Percentiles rank a stretch among this genome's conserved stretches.
Evolutionary conservation across 2,113 vertebrate species (phyloP).

Genomic region (Leucosticte australis): DNA sequence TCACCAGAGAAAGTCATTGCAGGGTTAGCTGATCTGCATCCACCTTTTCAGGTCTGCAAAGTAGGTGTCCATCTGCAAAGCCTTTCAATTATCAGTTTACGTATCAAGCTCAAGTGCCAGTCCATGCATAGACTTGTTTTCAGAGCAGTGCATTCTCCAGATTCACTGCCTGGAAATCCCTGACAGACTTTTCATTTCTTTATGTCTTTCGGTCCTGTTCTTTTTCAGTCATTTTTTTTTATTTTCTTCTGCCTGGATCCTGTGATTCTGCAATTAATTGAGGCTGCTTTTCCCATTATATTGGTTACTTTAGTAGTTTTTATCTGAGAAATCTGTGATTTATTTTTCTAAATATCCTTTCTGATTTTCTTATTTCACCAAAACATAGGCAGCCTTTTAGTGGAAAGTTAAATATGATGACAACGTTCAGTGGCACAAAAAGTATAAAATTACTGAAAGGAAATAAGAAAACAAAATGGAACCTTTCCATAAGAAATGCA

Average conservation of each 20-base stretch:
- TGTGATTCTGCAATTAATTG: not conserved
- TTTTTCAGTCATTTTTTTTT: not conserved
- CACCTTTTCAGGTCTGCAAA: not conserved
- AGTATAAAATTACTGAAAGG: not conserved
- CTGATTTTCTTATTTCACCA: not conserved
- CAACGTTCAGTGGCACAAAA: not conserved
- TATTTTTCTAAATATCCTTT: not conserved
- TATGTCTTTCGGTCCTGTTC: not conserved
- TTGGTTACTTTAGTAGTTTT: not conserved
- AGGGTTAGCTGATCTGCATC: not conserved
- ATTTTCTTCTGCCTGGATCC: not conserved
- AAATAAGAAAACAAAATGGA: not conserved
- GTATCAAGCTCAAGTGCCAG: not conserved
- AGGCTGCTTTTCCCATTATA: not conserved
- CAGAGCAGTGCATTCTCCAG: not conserved
- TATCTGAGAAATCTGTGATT: not conserved
- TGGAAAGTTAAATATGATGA: not conserved
- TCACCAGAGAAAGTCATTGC: not conserved
- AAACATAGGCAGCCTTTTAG: not conserved
- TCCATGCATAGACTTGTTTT: not conserved
- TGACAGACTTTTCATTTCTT: not conserved
- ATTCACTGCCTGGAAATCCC: not conserved
- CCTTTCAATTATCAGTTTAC: not conserved
- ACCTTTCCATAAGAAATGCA: not conserved
- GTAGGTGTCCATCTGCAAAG: not conserved